Evolutionary conservation across 2,797 vertebrate genomes (phyloP), one percentile per base, ranked within the genome.

Genomic region (Sparus aurata): DNA sequence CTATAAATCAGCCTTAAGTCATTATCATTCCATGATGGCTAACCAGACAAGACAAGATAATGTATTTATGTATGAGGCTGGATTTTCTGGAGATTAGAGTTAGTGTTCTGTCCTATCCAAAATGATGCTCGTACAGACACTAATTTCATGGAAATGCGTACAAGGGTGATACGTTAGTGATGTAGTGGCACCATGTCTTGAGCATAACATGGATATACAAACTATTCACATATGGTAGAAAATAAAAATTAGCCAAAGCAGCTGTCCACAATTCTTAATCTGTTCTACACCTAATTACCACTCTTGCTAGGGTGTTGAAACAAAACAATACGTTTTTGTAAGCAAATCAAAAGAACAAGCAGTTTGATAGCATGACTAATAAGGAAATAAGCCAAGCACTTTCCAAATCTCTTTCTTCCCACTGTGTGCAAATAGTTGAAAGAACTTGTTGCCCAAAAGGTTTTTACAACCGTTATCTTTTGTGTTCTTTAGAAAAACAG

Each of bases 261-360:
- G 62, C 58, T 74, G 75, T 58, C 54, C 72, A 45, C 25, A 22
- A 25, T 77, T 82, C 27, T 59, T 17, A 68, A 76, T 74, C 38
- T 46, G 57, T 71, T 58, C 49, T 23, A 30, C 23, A 8, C 17
- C 43, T 20, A 57, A 50, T 72, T 73, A 78, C 62, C 38, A 68
- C 45, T 61, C 15, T 67, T 41, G 69, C 9, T 52, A 27, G 23
- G 9, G 23, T 34, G 30, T 9, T 34, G 34, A 69, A 75, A 75
- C 10, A 34, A 75, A 76, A 57, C 23, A 72, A 34, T 41, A 43
- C 38, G 23, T 57, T 55, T 83, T 58, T 80, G 61, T 27, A 38
- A 63, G 66, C 20, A 76, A 62, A 80, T 78, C 25, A 47, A 67
- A 86, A 58, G 20, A 45, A 62, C 9, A 58, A 57, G 8, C 25